Percentiles rank a stretch among this genome's conserved stretches.
Evolutionary conservation across 2,113 vertebrate genomes (phyloP).

Genomic region (Accipiter cooperii): DNA sequence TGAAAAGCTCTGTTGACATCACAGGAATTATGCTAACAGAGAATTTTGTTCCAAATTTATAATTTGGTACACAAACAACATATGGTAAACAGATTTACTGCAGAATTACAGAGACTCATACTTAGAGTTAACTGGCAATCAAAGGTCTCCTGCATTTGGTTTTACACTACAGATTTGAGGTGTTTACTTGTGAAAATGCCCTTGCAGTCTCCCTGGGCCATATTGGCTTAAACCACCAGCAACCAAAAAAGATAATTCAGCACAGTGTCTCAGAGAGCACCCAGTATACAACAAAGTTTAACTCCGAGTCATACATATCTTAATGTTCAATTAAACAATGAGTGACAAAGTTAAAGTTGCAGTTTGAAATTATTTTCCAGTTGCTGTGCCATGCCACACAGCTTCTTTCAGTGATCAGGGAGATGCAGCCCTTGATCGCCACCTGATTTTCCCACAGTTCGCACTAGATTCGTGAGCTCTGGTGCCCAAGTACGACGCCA

Average conservation of each 20-base stretch:
- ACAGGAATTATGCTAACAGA: not conserved
- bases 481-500: fast-evolving
- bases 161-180: not conserved
- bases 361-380: not conserved
- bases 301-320: not conserved
- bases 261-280: not conserved
- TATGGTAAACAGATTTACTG: not conserved
- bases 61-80: not conserved
- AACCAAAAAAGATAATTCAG: not conserved
- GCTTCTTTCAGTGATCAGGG: not conserved
- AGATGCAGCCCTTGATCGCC: not conserved
- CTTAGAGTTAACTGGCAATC: not conserved
- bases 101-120: not conserved
- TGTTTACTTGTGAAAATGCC: not conserved
- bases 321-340: not conserved
- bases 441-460: not conserved
- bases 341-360: not conserved
- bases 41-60: not conserved
- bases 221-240: not conserved
- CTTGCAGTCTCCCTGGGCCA: not conserved
- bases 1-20: not conserved
- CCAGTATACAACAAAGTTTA: not conserved
- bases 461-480: not conserved
- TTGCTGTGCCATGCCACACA: not conserved
- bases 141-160: not conserved